Base-by-base conservation (phyloP, 2,888 invertebrate genomes). In the Hyles lineata region DNA sequence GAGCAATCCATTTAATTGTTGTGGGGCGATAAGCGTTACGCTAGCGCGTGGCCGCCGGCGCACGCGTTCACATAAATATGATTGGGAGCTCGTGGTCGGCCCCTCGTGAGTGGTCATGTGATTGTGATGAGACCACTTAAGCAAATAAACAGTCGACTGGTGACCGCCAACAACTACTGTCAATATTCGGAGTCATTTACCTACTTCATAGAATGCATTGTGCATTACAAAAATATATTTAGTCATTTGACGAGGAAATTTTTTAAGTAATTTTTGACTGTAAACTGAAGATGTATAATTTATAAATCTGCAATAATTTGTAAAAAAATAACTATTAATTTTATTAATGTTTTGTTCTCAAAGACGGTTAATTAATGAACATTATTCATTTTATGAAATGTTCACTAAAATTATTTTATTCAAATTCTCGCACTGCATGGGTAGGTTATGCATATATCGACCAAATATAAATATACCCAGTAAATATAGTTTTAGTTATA, bases 41-140 rank as follows among this genome's bases (percentile, higher is more conserved):
- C 80, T 82, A 83, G 81, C 83, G 82, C 79, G 81, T 83, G 82
- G 83, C 83, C 77, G 79, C 79, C 74, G 79, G 78, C 84, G 80
- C 82, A 81, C 83, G 81, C 82, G 78, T 80, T 84, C 84, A 79
- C 79, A 81, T 84, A 82, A 82, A 84, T 81, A 84, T 89, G 87
- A 92, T 92, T 91, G 86, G 88, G 85, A 91, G 83, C 92, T 91
- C 92, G 92, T 92, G 91, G 91, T 85, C 87, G 80, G 81, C 81
- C 87, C 86, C 91, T 90, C 90, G 90, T 90, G 89, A 90, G 88
- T 83, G 83, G 86, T 94, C 94, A 94, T 92, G 92, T 94, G 93
- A 94, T 88, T 89, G 89, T 89, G 88, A 92, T 92, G 91, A 90
- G 89, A 83, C 93, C 93, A 94, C 92, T 94, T 94, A 92, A 94